Evolutionary conservation across 2,797 vertebrate genomes (phyloP).

Genomic region (Myotis daubentonii): DNA sequence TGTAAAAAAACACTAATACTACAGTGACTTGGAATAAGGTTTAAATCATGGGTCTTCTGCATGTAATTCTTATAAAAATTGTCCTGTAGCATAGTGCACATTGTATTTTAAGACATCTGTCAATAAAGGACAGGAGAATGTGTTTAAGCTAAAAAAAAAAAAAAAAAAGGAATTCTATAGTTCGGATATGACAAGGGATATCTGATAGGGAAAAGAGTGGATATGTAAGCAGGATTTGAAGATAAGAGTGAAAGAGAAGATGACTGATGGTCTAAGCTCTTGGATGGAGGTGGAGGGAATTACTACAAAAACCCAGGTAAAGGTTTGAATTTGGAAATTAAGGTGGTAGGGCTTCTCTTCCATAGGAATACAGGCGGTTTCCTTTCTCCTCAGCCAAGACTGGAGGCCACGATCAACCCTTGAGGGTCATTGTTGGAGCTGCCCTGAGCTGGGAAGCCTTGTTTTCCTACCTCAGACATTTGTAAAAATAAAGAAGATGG

Average conservation of each 20-base stretch:
- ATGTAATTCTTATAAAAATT: neutral
- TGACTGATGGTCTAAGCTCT: neutral
- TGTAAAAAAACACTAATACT: neutral
- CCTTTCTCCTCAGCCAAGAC: slow-evolving; percentile 81
- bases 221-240: neutral
- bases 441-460: slow-evolving; percentile 83
- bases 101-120: neutral
- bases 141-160: neutral
- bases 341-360: neutral
- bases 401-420: slow-evolving; percentile 87
- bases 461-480: slow-evolving; percentile 94
- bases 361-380: neutral
- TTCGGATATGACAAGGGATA: neutral
- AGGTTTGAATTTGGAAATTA: neutral
- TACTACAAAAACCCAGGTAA: neutral
- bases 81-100: neutral
- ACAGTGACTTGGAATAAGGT: neutral
- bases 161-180: neutral
- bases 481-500: neutral
- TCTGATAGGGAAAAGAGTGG: neutral
- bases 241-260: neutral
- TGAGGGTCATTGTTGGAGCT: slow-evolving; percentile 87
- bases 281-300: neutral
- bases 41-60: neutral
- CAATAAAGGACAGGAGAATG: neutral